These are phyloP conservation scores for Mesorhabditis spiculigera DNA, from an alignment of 2,888 invertebrate species.

Conservation along the genomic window DNA sequence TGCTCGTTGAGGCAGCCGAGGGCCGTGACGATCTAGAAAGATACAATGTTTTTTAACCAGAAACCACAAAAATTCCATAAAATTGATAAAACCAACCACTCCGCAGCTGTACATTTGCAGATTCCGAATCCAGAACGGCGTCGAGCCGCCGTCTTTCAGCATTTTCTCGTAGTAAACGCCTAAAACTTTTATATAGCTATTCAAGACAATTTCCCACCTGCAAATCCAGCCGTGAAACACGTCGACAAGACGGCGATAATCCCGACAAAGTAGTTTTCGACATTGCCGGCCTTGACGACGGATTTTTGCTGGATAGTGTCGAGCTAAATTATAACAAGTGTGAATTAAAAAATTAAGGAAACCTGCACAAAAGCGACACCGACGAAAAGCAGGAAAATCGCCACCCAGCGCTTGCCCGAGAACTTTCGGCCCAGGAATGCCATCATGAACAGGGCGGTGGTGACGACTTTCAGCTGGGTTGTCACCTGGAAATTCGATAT, in stretches of 20 bases:
- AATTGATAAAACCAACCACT: constrained; percentile 30
- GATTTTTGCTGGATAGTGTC: background rate
- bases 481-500: constrained; percentile 58
- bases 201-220: constrained; percentile 20
- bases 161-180: constrained; percentile 60
- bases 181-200: constrained; percentile 20
- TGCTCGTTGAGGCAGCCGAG: constrained; percentile 49
- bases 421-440: constrained; percentile 55
- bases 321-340: background rate
- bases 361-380: constrained; percentile 58
- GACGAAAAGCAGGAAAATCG: constrained; percentile 54
- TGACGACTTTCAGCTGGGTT: constrained; percentile 59
- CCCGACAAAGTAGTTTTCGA: constrained; percentile 54
- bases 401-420: constrained; percentile 53
- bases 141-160: constrained; percentile 56
- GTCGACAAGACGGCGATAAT: constrained; percentile 55
- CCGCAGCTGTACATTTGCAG: constrained; percentile 59
- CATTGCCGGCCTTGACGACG: constrained; percentile 13
- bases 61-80: background rate
- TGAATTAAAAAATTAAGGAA: background rate
- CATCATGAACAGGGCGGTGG: constrained; percentile 59
- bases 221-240: constrained; percentile 59
- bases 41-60: too few relatives aligned
- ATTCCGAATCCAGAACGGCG: constrained; percentile 59
- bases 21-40: constrained; percentile 34